Evolutionary conservation across 2,113 vertebrate genomes (phyloP).

Genomic region (Indicator maculatus): DNA sequence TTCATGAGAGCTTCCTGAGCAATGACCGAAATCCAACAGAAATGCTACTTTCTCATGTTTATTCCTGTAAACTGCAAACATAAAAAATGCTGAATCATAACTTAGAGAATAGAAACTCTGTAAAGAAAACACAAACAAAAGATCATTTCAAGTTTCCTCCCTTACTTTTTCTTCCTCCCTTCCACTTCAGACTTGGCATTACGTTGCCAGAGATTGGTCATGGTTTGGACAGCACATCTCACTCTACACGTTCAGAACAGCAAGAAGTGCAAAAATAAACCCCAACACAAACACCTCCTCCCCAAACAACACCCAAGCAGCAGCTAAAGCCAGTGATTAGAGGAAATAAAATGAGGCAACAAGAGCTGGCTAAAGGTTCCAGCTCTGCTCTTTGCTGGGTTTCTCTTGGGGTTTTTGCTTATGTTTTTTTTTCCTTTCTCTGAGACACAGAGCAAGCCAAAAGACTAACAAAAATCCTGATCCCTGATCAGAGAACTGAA

Average conservation of each 20-base stretch:
- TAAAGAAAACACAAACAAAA: not conserved
- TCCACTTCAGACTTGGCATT: constrained; percentile 8
- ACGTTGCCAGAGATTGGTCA: constrained; percentile 26
- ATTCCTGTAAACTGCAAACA: constrained; percentile 58
- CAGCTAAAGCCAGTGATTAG: constrained; percentile 34
- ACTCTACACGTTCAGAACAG: constrained; percentile 31
- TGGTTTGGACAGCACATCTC: constrained; percentile 49
- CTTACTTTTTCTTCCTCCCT: not conserved
- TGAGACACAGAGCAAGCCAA: constrained; percentile 13
- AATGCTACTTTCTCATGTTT: constrained; percentile 46
- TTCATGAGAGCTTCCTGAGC: constrained; percentile 12
- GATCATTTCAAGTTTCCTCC: constrained; percentile 18
- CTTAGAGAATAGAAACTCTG: not conserved
- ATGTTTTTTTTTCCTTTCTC: not conserved
- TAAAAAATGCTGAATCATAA: constrained; percentile 38
- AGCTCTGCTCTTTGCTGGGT: constrained; percentile 17
- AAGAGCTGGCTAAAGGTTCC: not conserved
- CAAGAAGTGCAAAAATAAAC: constrained; percentile 21
- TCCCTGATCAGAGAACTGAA: not conserved
- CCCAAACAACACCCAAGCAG: constrained; percentile 44
- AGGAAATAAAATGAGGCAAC: constrained; percentile 44
- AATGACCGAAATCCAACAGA: constrained; percentile 17
- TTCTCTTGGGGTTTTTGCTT: constrained; percentile 13
- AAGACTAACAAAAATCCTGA: not conserved
- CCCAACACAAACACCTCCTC: constrained; percentile 49